phyloP scores from a whole-genome alignment of 2,113 vertebrate species.

The Stictonetta naevosa region DNA sequence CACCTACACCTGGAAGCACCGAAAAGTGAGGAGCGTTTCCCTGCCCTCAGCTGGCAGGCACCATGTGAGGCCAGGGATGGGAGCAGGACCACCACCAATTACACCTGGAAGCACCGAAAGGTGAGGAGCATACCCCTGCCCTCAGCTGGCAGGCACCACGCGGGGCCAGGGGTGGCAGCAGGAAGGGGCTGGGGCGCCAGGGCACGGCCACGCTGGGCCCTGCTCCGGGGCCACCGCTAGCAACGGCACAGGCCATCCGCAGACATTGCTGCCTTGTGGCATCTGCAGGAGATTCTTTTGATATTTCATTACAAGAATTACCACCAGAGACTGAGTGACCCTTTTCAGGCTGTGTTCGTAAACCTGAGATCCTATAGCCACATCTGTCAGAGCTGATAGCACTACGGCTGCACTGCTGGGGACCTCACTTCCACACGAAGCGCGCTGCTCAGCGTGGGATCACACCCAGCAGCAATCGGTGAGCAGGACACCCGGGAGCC shows the following conservation, averaged over 20 bases:
- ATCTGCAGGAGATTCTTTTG: background rate
- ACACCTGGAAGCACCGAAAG: no score
- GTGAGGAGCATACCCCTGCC: rapidly evolving
- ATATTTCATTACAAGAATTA: no score
- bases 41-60: no score
- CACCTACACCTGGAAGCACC: no score
- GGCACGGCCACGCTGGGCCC: no score
- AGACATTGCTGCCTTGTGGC: background rate
- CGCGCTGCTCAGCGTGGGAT: background rate
- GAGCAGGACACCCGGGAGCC: background rate
- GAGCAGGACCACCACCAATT: background rate
- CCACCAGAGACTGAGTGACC: background rate
- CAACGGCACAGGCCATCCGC: rapidly evolving
- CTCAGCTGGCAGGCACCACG: no score
- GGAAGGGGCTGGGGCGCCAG: background rate
- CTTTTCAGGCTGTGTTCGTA: background rate
- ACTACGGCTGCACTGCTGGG: background rate
- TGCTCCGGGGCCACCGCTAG: no score
- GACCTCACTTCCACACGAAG: background rate
- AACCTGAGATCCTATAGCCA: background rate
- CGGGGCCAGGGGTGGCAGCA: background rate
- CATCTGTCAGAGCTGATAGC: background rate
- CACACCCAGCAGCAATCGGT: rapidly evolving
- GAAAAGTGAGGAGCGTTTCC: rapidly evolving
- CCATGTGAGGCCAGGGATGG: no score